These are phyloP conservation scores for Troides helena DNA, from an alignment of 2,888 invertebrate species.

Conservation along the genomic window DNA sequence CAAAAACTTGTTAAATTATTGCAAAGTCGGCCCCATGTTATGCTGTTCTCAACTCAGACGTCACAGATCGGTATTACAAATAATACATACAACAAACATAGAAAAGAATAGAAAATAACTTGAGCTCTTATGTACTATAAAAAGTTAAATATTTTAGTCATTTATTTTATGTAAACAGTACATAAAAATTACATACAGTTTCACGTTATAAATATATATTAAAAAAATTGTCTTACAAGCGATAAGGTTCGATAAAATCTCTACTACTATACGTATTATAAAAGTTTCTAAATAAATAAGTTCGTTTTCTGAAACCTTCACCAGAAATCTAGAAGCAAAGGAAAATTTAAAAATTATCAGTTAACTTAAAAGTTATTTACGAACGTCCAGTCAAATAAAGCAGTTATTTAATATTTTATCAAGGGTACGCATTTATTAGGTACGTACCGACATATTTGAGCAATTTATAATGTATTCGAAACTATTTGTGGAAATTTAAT, in stretches of 20 bases:
- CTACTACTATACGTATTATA: conserved; percentile 41
- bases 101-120: conserved; percentile 13
- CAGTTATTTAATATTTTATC: conserved; percentile 3
- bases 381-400: conserved; percentile 11
- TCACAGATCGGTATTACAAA: neutral
- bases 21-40: neutral
- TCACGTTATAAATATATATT: conserved; percentile 12
- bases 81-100: neutral
- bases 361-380: conserved; percentile 15
- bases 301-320: conserved; percentile 42
- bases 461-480: conserved; percentile 11
- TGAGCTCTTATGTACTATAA: neutral
- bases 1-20: neutral
- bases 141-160: conserved; percentile 33
- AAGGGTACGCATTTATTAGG: conserved; percentile 1
- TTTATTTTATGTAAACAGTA: conserved; percentile 40
- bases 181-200: conserved; percentile 29
- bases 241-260: conserved; percentile 33
- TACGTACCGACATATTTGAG: conserved; percentile 11
- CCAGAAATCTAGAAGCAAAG: conserved; percentile 31
- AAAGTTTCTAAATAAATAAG: conserved; percentile 44
- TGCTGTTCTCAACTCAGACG: neutral
- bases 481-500: neutral
- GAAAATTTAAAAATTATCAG: neutral
- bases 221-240: neutral